Evolutionary conservation across 2,797 vertebrate genomes (phyloP), one percentile per base, ranked within the genome.

Genomic region (Fistularia commersonii): DNA sequence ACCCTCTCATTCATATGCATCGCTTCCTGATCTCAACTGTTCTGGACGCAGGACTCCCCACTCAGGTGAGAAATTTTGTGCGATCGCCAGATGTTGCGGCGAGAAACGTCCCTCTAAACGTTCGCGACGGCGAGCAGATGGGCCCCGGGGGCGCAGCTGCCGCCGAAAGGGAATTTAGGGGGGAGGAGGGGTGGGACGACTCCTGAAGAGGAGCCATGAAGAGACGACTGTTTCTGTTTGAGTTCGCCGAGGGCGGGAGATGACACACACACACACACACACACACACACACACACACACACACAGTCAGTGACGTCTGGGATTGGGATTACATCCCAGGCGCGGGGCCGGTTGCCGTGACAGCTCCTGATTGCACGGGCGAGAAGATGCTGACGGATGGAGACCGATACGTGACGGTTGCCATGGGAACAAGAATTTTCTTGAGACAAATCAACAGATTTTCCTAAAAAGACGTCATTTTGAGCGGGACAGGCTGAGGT

Each of bases 341-440:
- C 47, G 53, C 59, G 35, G 40, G 45, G 44, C 41, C 54, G 68
- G 54, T 71, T 54, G 9, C 60, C 32, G 51, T 50, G 75, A 79
- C 79, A 73, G 61, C 66, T 67, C 12, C 76, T 51, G 69, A 65
- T 59, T 58, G 74, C 53, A 59, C 69, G 77, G 49, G 61, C 23
- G 55, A 55, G 34, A 64, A 47, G 61, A 56, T 59, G 70, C 54
- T 39, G 62, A 75, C 31, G 61, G 64, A 74, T 66, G 57, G 54
- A 62, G 51, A 61, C 6, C 1, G 67, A 67, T 61, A 48, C 32
- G 32, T 49, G 58, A 73, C 60, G 8, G 76, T 71, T 75, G 55
- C 69, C 60, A 74, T 69, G 75, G 83, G 41, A 86, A 83, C 74
- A n/a, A n/a, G n/a, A n/a, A n/a, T n/a, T n/a, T n/a, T n/a, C n/a